Evolutionary conservation across 1,140 invertebrate species (phyloP), one percentile per base, ranked within the genome.

Genomic region (Monomorium pharaonis): DNA sequence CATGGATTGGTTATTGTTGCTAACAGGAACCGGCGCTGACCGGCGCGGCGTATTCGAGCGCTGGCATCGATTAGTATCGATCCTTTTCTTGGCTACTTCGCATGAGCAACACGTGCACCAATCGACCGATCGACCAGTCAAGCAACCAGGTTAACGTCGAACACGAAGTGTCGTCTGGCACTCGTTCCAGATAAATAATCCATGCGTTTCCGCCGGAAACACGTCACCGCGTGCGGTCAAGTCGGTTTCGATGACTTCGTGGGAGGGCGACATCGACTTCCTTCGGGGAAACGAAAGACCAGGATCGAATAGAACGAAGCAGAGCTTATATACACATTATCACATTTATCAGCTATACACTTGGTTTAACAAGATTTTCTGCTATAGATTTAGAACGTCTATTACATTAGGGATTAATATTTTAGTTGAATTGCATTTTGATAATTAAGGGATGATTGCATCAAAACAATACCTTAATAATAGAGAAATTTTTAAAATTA

Each of bases 71-170:
- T 27, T 78, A 77, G 67, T 85, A 85, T 85, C 83, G 83, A 85
- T 58, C 49, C 24, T 30, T 18, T 49, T 16, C 58, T 51, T 78
- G 70, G 63, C 63, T 77, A 74, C 16, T 77, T 21, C 58, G 72
- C 47, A 65, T 44, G 83, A 85, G 83, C 74, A 85, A 85, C 83
- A 78, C 83, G 83, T 85, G 83, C 60, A 85, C 60, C 60, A 77
- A 18, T 30, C 58, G 63, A 21, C 58, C 44, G 58, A 24, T 33
- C 21, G 49, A 56, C 62, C 44, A 58, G 58, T 60, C 60, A 37
- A 84, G 33, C 72, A 84, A 85, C 83, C 83, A 77, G 74, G 83
- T 67, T 74, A 85, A 85, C 83, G 37, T 78, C 83, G 74, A 78
- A n/a, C 37, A 56, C 67, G 33, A 56, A 83, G 76, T 65, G 44